Conservation (phyloP, 2,888 invertebrate species). For the Bruchidius siliquastri region DNA sequence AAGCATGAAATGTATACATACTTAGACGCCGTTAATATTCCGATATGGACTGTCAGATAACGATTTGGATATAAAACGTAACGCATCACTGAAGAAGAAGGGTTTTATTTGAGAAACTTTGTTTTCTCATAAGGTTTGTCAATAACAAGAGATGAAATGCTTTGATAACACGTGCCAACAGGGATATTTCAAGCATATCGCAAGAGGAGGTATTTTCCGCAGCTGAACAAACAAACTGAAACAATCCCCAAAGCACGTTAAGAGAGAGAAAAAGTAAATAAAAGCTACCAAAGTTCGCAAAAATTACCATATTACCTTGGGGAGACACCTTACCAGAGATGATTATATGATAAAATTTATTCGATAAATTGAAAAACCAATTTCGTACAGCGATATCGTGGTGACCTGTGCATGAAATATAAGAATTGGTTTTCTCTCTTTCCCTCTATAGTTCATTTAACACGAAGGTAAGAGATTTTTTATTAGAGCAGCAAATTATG, state of each 20-base stretch:
- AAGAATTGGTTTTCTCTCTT: neutral
- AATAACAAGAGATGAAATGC: too few species aligned
- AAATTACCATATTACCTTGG: neutral
- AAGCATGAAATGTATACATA: too few species aligned
- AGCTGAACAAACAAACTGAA: neutral
- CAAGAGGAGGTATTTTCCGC: neutral
- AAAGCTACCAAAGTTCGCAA: neutral
- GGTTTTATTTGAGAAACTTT: too few species aligned
- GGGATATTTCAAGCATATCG: too few species aligned
- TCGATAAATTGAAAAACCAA: neutral
- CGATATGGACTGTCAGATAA: too few species aligned
- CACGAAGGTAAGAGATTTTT: neutral
- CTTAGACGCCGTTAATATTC: too few species aligned
- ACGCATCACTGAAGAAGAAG: too few species aligned
- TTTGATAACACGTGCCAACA: too few species aligned
- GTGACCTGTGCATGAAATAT: neutral
- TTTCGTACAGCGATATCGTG: neutral
- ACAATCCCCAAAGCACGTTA: too few species aligned
- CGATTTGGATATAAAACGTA: too few species aligned
- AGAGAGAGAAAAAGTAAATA: neutral
- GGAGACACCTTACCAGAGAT: neutral
- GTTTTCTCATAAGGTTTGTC: too few species aligned
- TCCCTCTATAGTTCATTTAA: neutral
- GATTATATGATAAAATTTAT: neutral
- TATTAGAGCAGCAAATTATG: too few species aligned